phyloP scores from a whole-genome alignment of 2,797 vertebrate genomes.

The Acanthis flammea region DNA sequence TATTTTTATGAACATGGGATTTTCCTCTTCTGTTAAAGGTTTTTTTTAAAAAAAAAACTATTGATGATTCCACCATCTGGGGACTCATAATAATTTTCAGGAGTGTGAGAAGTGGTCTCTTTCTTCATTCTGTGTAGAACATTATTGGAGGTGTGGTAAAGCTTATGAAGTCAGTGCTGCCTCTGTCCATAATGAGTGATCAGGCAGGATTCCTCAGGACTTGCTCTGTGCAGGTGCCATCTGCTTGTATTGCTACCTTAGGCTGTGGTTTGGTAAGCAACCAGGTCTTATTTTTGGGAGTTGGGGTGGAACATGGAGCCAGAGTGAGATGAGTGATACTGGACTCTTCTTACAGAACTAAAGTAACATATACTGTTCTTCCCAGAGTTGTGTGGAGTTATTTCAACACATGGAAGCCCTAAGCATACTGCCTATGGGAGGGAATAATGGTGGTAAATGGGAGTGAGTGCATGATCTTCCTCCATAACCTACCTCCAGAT shows the following conservation, averaged over 20 bases:
- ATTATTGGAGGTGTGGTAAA: neutral
- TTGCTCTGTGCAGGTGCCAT: neutral
- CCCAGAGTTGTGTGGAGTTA: neutral
- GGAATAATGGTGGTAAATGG: neutral
- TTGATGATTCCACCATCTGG: neutral
- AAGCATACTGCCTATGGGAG: neutral
- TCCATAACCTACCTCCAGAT: neutral
- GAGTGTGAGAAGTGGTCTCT: neutral
- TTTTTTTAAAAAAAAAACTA: neutral
- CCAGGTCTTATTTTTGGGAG: neutral
- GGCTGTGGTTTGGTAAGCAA: neutral
- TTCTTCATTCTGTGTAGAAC: neutral
- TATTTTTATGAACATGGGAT: neutral
- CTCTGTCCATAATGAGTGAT: neutral
- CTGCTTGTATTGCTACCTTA: neutral
- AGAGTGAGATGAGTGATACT: neutral
- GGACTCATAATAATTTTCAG: neutral
- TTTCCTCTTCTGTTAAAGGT: neutral
- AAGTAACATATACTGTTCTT: neutral
- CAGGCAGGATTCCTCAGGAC: neutral
- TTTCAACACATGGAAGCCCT: neutral
- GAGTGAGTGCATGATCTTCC: neutral
- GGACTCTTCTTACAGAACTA: neutral
- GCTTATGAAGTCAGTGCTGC: neutral
- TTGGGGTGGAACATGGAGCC: neutral